A percentile compares a stretch with the other conserved stretches of the same genome.
Conservation (phyloP, 2,113 vertebrate species). For the Chauna torquata region DNA sequence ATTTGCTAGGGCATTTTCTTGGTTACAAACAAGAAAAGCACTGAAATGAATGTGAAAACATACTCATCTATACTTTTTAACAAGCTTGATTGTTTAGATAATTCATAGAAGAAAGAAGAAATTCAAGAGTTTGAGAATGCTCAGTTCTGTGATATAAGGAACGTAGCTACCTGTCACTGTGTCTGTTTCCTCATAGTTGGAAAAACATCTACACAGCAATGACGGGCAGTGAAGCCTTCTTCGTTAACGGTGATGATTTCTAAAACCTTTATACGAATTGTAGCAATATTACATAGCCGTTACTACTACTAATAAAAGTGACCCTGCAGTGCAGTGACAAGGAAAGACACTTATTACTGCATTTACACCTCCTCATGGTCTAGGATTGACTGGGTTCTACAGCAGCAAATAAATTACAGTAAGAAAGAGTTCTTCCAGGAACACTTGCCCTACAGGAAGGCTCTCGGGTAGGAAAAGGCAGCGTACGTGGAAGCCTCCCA, state of each 20-base stretch:
- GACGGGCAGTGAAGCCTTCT: not conserved
- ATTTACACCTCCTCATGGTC: not conserved
- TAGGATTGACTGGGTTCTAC: not conserved
- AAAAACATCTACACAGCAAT: not conserved
- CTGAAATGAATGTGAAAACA: not conserved
- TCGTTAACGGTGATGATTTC: not conserved
- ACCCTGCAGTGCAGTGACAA: not conserved
- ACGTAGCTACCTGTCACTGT: not conserved
- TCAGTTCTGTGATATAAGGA: not conserved
- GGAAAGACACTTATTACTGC: not conserved
- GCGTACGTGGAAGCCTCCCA: fast-evolving
- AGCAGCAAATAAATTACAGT: not conserved
- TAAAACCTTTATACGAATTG: not conserved
- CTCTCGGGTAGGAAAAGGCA: not conserved
- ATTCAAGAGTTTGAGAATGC: not conserved
- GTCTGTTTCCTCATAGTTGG: not conserved
- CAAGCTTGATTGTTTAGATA: not conserved
- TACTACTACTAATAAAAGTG: not conserved
- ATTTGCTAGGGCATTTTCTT: not conserved
- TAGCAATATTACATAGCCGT: not conserved
- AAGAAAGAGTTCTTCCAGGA: not conserved
- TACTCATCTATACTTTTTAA: not conserved
- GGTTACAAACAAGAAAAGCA: not conserved
- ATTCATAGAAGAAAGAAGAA: not conserved
- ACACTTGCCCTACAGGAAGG: not conserved